phyloP scores from a whole-genome alignment of 2,888 invertebrate species.

The Ramazzottius varieornatus region DNA sequence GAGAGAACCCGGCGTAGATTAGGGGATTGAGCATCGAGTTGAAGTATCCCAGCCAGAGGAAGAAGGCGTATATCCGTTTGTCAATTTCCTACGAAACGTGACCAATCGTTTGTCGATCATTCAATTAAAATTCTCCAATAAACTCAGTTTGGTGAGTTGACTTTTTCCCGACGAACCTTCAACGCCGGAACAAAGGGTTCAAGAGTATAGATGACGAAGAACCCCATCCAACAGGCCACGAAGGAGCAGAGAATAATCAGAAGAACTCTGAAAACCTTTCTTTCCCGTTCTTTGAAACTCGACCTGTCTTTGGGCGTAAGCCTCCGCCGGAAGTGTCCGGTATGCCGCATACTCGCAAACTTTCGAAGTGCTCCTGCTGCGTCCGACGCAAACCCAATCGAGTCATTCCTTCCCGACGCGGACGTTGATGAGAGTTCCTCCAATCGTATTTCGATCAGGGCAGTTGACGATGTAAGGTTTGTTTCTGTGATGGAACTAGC shows the following conservation, averaged over 20 bases:
- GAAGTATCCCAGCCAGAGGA: not conserved
- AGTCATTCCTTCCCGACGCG: too few relatives aligned
- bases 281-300: not conserved
- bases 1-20: not conserved
- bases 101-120: too few relatives aligned
- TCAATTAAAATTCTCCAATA: too few relatives aligned
- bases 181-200: not conserved
- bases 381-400: not conserved
- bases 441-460: not conserved
- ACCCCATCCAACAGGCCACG: not conserved
- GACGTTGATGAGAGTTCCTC: not conserved
- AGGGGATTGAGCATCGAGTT: not conserved
- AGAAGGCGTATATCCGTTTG: not conserved
- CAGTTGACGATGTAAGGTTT: not conserved
- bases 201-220: not conserved
- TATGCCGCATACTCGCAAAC: too few relatives aligned
- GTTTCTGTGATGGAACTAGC: not conserved
- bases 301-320: not conserved
- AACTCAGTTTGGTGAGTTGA: too few relatives aligned
- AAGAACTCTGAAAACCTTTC: not conserved
- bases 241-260: slow-evolving; percentile 2
- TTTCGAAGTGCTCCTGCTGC: too few relatives aligned
- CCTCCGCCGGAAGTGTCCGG: not conserved
- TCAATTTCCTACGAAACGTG: too few relatives aligned
- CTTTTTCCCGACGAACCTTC: too few relatives aligned